phyloP scores from a whole-genome alignment of 2,797 vertebrate species.

The Sebastes oblongus region DNA sequence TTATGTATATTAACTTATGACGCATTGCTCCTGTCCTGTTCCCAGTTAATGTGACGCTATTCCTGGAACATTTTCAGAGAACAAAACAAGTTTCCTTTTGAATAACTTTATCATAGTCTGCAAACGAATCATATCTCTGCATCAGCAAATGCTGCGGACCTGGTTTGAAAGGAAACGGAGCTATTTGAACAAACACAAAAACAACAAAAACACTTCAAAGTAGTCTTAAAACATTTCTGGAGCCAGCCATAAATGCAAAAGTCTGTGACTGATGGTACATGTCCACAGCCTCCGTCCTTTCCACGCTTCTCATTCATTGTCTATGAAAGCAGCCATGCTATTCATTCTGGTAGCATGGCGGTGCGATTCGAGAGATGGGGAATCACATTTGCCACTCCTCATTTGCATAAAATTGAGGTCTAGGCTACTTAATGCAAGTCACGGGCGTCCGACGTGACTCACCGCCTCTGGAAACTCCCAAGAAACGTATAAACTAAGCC shows the following conservation, averaged over 20 bases:
- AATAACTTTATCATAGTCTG: conserved; percentile 20
- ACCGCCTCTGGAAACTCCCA: no score
- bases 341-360: no score
- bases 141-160: not conserved
- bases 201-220: not conserved
- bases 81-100: not conserved
- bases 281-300: not conserved
- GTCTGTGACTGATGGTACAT: not conserved
- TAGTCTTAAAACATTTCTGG: not conserved
- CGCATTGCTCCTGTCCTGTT: not conserved
- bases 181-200: not conserved
- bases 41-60: not conserved
- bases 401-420: no score
- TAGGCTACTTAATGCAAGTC: no score
- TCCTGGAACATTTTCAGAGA: not conserved
- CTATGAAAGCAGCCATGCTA: no score
- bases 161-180: not conserved
- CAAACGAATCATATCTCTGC: conserved; percentile 4
- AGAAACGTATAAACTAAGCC: no score
- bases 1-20: conserved; percentile 1
- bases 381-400: no score
- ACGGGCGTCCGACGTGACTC: no score
- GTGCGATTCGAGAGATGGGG: no score
- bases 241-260: not conserved
- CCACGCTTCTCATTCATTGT: no score